Evolutionary conservation across 2,797 vertebrate genomes (phyloP).

Genomic region (Glossophaga mutica): DNA sequence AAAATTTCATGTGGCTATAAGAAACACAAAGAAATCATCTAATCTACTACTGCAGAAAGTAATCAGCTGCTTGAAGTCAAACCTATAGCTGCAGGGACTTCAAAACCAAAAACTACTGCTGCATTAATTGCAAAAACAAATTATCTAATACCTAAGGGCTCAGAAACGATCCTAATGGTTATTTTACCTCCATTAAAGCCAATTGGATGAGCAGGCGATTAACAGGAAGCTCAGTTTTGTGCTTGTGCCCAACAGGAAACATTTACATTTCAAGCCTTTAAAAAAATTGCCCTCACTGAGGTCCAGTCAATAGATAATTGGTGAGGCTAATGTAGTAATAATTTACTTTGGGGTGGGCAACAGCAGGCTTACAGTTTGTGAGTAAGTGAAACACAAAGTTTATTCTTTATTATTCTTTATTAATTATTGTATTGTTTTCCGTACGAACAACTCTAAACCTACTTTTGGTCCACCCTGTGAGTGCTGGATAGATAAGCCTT

Average conservation of each 20-base stretch:
- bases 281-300: background rate
- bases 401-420: background rate
- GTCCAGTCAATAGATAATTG: background rate
- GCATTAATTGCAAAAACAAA: background rate
- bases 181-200: slow-evolving; percentile 30
- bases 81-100: background rate
- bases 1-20: background rate
- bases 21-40: background rate
- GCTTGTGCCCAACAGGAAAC: background rate
- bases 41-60: background rate
- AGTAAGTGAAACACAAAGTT: background rate
- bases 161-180: slow-evolving; percentile 19
- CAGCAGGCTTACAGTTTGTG: background rate
- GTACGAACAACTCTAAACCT: background rate
- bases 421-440: background rate
- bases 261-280: background rate
- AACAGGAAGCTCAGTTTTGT: background rate
- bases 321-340: background rate
- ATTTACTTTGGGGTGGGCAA: background rate
- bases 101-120: background rate
- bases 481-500: background rate
- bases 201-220: background rate
- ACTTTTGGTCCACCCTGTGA: background rate
- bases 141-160: background rate
- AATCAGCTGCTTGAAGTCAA: background rate